These are phyloP conservation scores for Scrobipalpa costella DNA, from an alignment of 2,888 invertebrate species.

Conservation along the genomic window DNA sequence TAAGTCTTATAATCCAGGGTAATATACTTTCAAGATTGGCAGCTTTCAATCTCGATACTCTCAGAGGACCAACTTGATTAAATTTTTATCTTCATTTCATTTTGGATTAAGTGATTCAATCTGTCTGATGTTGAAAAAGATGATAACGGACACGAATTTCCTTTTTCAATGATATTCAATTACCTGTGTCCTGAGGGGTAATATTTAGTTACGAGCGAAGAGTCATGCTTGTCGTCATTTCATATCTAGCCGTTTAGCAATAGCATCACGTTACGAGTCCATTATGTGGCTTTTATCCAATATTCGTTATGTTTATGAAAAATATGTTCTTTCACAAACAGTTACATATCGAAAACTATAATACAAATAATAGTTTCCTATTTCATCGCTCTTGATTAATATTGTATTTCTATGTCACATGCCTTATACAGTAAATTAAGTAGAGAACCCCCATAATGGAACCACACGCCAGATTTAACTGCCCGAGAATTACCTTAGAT, in stretches of 20 bases:
- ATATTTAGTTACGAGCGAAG: background rate
- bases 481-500: background rate
- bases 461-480: constrained; percentile 6
- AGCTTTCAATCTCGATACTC: background rate
- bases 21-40: background rate
- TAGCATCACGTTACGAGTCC: background rate
- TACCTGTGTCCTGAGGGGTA: too few species aligned
- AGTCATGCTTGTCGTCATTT: background rate
- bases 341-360: background rate
- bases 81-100: background rate
- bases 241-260: background rate
- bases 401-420: too few species aligned
- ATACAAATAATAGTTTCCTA: too few species aligned
- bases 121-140: too few species aligned
- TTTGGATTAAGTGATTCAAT: too few species aligned
- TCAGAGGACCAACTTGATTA: background rate
- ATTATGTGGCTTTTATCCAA: background rate
- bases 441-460: background rate
- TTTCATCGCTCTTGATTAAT: too few species aligned
- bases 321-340: background rate
- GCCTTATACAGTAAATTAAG: background rate
- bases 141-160: too few species aligned
- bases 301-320: background rate
- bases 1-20: too few species aligned
- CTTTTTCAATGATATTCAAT: too few species aligned